Percentiles rank a stretch among this genome's conserved stretches.
phyloP scores from a whole-genome alignment of 2,888 invertebrate species.

The Esperia sulphurella region DNA sequence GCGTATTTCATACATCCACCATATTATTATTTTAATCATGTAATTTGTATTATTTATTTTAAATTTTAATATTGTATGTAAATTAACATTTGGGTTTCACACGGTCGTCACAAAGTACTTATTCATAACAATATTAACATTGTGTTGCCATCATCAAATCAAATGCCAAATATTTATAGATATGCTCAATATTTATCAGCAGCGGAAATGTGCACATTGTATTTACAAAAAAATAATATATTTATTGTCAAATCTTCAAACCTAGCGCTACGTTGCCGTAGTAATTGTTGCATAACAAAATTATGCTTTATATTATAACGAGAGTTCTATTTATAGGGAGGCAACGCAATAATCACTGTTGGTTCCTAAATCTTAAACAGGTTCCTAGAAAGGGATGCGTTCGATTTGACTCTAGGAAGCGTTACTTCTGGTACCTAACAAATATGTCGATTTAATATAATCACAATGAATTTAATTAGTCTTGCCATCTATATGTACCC shows the following conservation, averaged over 20 bases:
- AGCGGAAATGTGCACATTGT: conserved; percentile 67
- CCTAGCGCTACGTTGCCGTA: conserved; percentile 68
- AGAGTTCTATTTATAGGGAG: conserved; percentile 68
- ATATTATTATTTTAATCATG: conserved; percentile 7
- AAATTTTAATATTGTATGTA: neutral
- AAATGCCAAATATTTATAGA: conserved; percentile 53
- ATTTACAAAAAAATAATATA: conserved; percentile 40
- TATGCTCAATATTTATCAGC: conserved; percentile 54
- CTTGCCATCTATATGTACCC: too few relatives aligned
- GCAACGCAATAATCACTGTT: conserved; percentile 42
- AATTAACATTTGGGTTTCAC: conserved; percentile 33
- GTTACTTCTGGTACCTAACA: neutral
- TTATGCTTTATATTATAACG: conserved; percentile 66
- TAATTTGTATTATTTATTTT: conserved; percentile 29
- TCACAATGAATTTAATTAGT: too few relatives aligned
- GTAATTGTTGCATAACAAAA: conserved; percentile 68
- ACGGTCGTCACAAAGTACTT: conserved; percentile 57
- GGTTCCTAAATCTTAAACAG: conserved; percentile 49
- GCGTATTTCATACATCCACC: conserved; percentile 55
- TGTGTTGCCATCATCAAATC: conserved; percentile 26
- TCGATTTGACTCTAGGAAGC: neutral
- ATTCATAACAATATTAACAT: conserved; percentile 20
- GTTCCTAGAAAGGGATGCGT: conserved; percentile 11
- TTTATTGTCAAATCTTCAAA: conserved; percentile 58
- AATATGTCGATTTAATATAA: too few relatives aligned